phyloP scores from a whole-genome alignment of 92 coral and sea anemone genomes.

The Chrysogorgia sp. region DNA sequence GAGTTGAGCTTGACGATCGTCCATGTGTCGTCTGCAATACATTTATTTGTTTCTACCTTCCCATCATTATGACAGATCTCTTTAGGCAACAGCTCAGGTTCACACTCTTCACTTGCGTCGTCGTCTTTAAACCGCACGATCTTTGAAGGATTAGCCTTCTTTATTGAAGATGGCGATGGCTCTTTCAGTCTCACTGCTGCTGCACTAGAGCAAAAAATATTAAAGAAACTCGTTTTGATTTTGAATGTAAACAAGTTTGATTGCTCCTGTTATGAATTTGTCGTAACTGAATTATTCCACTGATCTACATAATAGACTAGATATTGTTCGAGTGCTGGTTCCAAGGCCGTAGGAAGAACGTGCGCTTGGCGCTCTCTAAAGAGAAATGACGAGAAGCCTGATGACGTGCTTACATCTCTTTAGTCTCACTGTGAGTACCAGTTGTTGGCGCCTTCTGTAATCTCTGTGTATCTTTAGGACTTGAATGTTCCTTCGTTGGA shows the following conservation, averaged over 20 bases:
- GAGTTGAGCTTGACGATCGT: too few species aligned
- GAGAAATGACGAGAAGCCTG: not conserved
- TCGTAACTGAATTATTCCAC: too few species aligned
- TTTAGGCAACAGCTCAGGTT: constrained; percentile 25
- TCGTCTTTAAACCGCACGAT: constrained; percentile 36
- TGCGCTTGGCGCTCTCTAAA: too few species aligned
- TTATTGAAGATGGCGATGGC: not conserved
- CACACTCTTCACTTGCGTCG: constrained; percentile 24
- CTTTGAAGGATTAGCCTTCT: constrained; percentile 31
- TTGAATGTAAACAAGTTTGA: too few species aligned
- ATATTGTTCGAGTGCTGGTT: too few species aligned
- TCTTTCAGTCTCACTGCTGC: not conserved
- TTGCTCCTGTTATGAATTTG: too few species aligned
- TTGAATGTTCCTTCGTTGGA: not conserved
- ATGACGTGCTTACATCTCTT: not conserved
- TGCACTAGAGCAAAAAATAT: not conserved
- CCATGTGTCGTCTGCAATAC: too few species aligned
- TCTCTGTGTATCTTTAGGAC: not conserved
- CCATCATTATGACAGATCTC: constrained; percentile 62
- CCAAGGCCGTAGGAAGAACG: too few species aligned
- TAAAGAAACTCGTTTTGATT: too few species aligned
- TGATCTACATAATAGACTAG: too few species aligned
- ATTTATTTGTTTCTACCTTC: constrained; percentile 50
- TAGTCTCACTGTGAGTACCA: not conserved
- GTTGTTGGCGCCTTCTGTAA: not conserved